These are phyloP conservation scores for Idaea straminata DNA, from an alignment of 2,888 invertebrate genomes.

Conservation along the genomic window DNA sequence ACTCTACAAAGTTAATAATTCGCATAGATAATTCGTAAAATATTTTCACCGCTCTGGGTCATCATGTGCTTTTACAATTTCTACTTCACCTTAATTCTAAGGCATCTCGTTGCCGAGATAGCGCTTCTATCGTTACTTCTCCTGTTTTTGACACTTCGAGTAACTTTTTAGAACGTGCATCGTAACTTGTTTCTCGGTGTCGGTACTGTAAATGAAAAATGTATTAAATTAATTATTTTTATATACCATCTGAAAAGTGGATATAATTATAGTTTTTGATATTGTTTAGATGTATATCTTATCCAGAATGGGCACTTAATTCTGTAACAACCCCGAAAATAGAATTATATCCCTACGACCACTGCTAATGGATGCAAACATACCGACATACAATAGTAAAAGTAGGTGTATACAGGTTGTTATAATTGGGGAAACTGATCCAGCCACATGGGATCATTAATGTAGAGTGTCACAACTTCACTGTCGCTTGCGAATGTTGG, in stretches of 20 bases:
- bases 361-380: not conserved
- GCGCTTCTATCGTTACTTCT: conserved; percentile 62
- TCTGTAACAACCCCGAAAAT: not conserved
- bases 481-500: conserved; percentile 44
- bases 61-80: conserved; percentile 7
- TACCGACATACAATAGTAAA: not conserved
- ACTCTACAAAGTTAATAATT: conserved; percentile 41
- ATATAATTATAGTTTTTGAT: not conserved
- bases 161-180: conserved; percentile 63
- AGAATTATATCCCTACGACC: not conserved
- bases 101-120: conserved; percentile 67
- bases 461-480: conserved; percentile 50
- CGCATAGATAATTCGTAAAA: not conserved
- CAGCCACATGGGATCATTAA: conserved; percentile 35
- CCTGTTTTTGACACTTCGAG: conserved; percentile 67
- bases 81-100: conserved; percentile 59
- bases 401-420: not conserved
- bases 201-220: conserved; percentile 51
- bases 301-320: not conserved
- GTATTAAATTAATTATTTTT: conserved; percentile 8
- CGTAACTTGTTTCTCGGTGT: conserved; percentile 61
- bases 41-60: not conserved
- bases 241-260: not conserved
- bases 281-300: not conserved
- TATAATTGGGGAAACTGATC: conserved; percentile 17